Evolutionary conservation across 2,888 invertebrate species (phyloP).

Genomic region (Empis livida): DNA sequence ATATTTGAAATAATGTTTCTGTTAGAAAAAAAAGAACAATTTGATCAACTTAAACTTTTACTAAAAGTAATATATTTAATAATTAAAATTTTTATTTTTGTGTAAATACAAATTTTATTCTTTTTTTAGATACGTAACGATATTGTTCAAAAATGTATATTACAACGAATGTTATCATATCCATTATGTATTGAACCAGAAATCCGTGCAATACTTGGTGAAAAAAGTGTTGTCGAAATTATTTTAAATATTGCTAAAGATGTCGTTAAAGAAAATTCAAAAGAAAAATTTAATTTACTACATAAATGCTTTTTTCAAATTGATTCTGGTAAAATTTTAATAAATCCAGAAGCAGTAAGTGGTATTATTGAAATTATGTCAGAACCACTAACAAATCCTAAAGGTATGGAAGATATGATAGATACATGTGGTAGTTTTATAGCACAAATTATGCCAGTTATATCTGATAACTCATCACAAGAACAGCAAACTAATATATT

Average conservation of each 20-base stretch:
- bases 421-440: conserved; percentile 41
- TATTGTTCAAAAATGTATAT: conserved; percentile 23
- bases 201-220: conserved; percentile 24
- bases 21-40: conserved; percentile 41
- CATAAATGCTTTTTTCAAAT: conserved; percentile 36
- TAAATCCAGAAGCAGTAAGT: conserved; percentile 26
- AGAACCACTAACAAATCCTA: conserved; percentile 18
- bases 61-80: conserved; percentile 37
- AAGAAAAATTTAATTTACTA: conserved; percentile 28
- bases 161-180: conserved; percentile 31
- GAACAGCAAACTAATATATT: conserved; percentile 35
- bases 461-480: conserved; percentile 37
- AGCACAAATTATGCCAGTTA: conserved; percentile 39
- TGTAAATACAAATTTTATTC: not conserved
- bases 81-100: too few relatives aligned
- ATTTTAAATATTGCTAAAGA: conserved; percentile 24
- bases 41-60: conserved; percentile 42
- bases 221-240: conserved; percentile 20
- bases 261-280: conserved; percentile 21
- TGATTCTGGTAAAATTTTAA: conserved; percentile 29
- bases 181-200: conserved; percentile 29
- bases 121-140: conserved; percentile 20
- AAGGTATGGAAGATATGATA: conserved; percentile 24
- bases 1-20: conserved; percentile 47
- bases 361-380: conserved; percentile 26